These are phyloP conservation scores for Dynastes hyllus DNA, from an alignment of 2,888 invertebrate species.

Conservation along the genomic window DNA sequence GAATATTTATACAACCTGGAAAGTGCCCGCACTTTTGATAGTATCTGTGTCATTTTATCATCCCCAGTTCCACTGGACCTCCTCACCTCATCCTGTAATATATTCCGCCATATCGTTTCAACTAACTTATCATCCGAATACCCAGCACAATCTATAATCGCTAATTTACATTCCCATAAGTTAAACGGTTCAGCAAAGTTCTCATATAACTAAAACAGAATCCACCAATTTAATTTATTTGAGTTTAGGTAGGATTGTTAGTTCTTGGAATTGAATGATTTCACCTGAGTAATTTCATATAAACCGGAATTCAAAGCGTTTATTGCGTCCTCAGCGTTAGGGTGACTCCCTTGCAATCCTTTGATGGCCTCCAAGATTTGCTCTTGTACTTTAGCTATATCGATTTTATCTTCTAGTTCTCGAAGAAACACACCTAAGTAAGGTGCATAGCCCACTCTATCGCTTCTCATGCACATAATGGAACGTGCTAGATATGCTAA, in stretches of 20 bases:
- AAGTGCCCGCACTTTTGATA: conserved; percentile 84
- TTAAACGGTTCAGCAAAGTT: conserved; percentile 93
- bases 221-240: background rate
- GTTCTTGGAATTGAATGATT: background rate
- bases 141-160: conserved; percentile 95
- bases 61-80: conserved; percentile 70
- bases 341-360: conserved; percentile 68
- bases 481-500: conserved; percentile 94
- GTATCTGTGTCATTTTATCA: conserved; percentile 79
- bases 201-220: conserved; percentile 81
- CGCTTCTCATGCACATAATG: conserved; percentile 95
- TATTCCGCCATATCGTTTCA: conserved; percentile 93
- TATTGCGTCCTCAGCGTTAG: conserved; percentile 74
- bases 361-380: conserved; percentile 80
- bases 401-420: conserved; percentile 93
- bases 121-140: conserved; percentile 91
- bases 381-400: conserved; percentile 91
- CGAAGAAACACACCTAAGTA: conserved; percentile 86
- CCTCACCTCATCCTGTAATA: conserved; percentile 79
- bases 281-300: conserved; percentile 89
- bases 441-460: conserved; percentile 82
- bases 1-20: conserved; percentile 87
- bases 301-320: conserved; percentile 85
- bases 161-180: conserved; percentile 94
- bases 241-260: conserved; percentile 13